These are phyloP conservation scores for Oscheius myriophilus DNA, from an alignment of 2,888 invertebrate genomes.

Conservation along the genomic window DNA sequence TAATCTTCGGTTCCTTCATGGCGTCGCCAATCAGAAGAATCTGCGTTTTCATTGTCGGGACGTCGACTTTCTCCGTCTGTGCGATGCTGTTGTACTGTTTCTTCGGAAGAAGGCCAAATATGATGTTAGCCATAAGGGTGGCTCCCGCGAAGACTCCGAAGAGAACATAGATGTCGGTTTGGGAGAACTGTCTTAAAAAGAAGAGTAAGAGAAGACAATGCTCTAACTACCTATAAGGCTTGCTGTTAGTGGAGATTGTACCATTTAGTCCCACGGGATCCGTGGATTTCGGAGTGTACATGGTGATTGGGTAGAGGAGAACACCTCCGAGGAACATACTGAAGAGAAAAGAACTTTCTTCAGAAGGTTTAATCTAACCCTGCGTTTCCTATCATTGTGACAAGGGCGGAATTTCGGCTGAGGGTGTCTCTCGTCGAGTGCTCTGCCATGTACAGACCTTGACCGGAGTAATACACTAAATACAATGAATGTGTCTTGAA, in stretches of 20 bases:
- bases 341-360: background rate
- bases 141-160: conserved; percentile 18
- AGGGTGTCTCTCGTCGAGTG: conserved; percentile 22
- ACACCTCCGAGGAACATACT: conserved; percentile 30
- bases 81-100: conserved; percentile 26
- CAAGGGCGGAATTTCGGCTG: conserved; percentile 25
- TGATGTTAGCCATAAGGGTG: conserved; percentile 17
- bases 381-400: conserved; percentile 27
- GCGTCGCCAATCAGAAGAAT: conserved; percentile 16
- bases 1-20: conserved; percentile 25
- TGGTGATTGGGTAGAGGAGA: conserved; percentile 20
- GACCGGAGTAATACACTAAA: conserved; percentile 29
- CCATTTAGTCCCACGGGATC: background rate
- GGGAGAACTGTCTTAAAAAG: conserved; percentile 21
- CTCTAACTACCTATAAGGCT: conserved; percentile 4
- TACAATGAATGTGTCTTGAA: background rate
- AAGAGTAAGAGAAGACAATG: background rate
- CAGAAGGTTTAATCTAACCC: background rate
- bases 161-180: conserved; percentile 21
- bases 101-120: conserved; percentile 24
- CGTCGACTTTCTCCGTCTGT: conserved; percentile 21
- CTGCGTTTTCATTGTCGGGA: conserved; percentile 21
- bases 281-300: conserved; percentile 10
- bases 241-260: background rate
- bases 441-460: conserved; percentile 29